Conservation (phyloP, 2,797 vertebrate species). For the Spinibarbus caldwelli region DNA sequence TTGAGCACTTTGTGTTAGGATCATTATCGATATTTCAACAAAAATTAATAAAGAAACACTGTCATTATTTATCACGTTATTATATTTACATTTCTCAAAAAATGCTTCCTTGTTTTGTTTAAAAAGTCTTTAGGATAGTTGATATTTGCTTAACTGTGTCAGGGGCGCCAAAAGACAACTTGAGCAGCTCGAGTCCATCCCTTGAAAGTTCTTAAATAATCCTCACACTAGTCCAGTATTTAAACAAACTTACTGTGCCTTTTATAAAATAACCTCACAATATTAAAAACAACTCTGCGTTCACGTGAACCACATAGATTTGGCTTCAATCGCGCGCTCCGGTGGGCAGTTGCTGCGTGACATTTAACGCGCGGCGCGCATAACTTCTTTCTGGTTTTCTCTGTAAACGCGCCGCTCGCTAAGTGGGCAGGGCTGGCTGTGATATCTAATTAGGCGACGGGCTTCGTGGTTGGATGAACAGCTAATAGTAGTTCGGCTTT, state of each 20-base stretch:
- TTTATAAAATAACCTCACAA: neutral
- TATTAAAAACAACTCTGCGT: neutral
- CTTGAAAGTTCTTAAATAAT: neutral
- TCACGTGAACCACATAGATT: slow-evolving; percentile 5
- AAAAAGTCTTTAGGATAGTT: neutral
- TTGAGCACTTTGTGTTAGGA: neutral
- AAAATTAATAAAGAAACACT: neutral
- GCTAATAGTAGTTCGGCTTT: slow-evolving; percentile 64
- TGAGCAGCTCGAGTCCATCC: neutral
- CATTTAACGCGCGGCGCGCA: slow-evolving; percentile 21
- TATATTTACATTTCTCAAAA: neutral
- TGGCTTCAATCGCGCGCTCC: neutral
- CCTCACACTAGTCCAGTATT: too few species aligned
- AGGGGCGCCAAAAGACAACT: slow-evolving; percentile 9
- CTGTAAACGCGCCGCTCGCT: slow-evolving; percentile 38
- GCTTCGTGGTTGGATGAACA: slow-evolving; percentile 64
- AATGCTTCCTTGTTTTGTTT: neutral
- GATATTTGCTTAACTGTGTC: neutral
- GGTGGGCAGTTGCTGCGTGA: neutral
- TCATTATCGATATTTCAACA: neutral
- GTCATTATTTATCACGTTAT: neutral
- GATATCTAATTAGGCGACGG: slow-evolving; percentile 60
- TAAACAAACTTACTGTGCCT: neutral
- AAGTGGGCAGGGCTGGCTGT: slow-evolving; percentile 44
- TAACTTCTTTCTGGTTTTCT: slow-evolving; percentile 31